phyloP scores from a whole-genome alignment of 2,797 vertebrate species.

The Gouania willdenowi region DNA sequence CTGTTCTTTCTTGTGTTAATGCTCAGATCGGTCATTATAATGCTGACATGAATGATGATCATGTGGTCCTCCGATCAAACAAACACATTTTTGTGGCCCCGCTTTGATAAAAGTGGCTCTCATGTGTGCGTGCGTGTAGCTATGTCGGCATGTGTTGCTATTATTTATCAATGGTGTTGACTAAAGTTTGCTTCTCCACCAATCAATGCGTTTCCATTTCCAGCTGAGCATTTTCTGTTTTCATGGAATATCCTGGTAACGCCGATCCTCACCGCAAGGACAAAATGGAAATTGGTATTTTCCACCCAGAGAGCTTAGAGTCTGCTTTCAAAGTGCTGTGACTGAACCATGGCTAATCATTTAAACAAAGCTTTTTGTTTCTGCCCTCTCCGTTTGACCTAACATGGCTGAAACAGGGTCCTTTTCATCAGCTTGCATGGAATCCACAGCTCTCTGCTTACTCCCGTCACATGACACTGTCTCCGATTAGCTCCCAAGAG shows the following conservation, averaged over 20 bases:
- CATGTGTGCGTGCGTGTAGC: too few relatives aligned
- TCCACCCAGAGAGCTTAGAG: conserved; percentile 19
- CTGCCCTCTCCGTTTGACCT: conserved; percentile 38
- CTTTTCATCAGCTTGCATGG: conserved; percentile 18
- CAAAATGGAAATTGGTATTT: conserved; percentile 35
- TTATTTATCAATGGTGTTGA: too few relatives aligned
- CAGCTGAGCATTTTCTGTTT: conserved; percentile 14
- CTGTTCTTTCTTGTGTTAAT: too few relatives aligned
- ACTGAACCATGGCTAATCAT: conserved; percentile 55
- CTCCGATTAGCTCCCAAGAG: conserved; percentile 52
- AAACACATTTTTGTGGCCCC: too few relatives aligned
- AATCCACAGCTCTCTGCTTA: conserved; percentile 8
- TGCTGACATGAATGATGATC: too few relatives aligned
- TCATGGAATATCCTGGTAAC: conserved; percentile 3
- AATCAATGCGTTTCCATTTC: too few relatives aligned
- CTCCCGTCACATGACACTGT: conserved; percentile 22
- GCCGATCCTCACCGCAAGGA: conserved; percentile 2
- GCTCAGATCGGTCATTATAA: too few relatives aligned
- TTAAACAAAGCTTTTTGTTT: conserved; percentile 58
- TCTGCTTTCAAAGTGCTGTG: conserved; percentile 52
- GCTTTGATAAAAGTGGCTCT: too few relatives aligned
- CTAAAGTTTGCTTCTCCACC: too few relatives aligned
- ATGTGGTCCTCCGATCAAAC: too few relatives aligned
- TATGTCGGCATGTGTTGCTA: too few relatives aligned
- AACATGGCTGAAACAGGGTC: conserved; percentile 33